A percentile compares a stretch with the other conserved stretches of the same genome.
Conservation (phyloP, 2,113 vertebrate species). For the Ageneiosus marmoratus region DNA sequence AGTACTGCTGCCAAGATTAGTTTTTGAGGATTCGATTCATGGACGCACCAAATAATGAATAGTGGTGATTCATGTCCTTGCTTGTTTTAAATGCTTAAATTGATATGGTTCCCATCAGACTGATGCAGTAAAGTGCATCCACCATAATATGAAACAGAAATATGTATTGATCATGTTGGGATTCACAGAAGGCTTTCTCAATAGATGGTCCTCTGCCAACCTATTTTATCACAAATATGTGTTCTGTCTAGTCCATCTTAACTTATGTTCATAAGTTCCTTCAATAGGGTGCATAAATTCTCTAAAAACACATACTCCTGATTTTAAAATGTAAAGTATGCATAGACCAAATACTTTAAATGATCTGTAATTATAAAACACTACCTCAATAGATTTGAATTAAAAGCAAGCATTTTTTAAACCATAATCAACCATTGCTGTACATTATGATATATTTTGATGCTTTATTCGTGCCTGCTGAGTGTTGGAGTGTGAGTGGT, state of each 20-base stretch:
- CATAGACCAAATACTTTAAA: background rate
- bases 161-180: constrained; percentile 48
- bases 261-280: constrained; percentile 37
- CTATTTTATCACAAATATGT: constrained; percentile 31
- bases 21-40: constrained; percentile 59
- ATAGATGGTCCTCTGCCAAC: constrained; percentile 27
- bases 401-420: background rate
- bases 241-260: constrained; percentile 31
- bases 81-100: constrained; percentile 59
- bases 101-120: constrained; percentile 55
- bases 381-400: background rate
- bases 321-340: background rate
- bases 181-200: constrained; percentile 31
- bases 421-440: background rate
- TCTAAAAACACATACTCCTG: background rate
- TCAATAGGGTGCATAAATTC: background rate
- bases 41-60: constrained; percentile 56
- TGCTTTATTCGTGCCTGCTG: constrained; percentile 36
- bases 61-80: constrained; percentile 58
- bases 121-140: constrained; percentile 52
- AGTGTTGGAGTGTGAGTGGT: constrained; percentile 3
- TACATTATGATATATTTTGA: constrained; percentile 6
- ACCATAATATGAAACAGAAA: constrained; percentile 50
- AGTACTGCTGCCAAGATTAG: constrained; percentile 53
- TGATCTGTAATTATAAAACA: background rate